A percentile compares a stretch with the other conserved stretches of the same genome.
Conservation (phyloP, 2,888 invertebrate genomes). For the Tachystola acroxantha region DNA sequence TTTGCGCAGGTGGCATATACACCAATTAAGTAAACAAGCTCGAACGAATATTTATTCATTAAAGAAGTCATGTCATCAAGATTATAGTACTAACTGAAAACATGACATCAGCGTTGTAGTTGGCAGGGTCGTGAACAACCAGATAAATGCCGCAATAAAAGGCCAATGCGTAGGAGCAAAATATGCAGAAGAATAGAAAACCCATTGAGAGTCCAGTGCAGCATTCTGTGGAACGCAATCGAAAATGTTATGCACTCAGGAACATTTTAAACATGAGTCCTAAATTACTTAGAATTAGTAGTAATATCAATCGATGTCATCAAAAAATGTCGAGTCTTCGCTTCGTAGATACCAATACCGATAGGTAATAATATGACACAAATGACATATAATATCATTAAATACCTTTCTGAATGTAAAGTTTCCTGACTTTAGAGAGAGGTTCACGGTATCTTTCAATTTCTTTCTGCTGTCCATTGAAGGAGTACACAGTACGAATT, state of each 20-base stretch:
- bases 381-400: no score
- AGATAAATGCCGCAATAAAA: constrained; percentile 90
- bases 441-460: constrained; percentile 80
- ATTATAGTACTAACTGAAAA: constrained; percentile 83
- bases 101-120: constrained; percentile 82
- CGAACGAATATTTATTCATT: no score
- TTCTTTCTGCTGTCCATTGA: constrained; percentile 86
- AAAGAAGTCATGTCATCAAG: no score
- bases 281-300: no score
- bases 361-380: no score
- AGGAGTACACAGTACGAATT: constrained; percentile 87
- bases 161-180: constrained; percentile 86
- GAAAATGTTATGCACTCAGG: background rate
- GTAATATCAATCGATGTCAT: no score
- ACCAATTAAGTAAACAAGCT: no score
- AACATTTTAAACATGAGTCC: no score
- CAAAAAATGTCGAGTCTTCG: no score
- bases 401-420: constrained; percentile 82
- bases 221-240: constrained; percentile 73
- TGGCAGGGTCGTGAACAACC: constrained; percentile 75
- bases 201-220: constrained; percentile 85
- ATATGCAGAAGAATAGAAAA: constrained; percentile 86
- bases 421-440: constrained; percentile 78
- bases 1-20: no score
- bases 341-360: no score